phyloP scores from a whole-genome alignment of 2,888 invertebrate species.

The Polietes domitor region DNA sequence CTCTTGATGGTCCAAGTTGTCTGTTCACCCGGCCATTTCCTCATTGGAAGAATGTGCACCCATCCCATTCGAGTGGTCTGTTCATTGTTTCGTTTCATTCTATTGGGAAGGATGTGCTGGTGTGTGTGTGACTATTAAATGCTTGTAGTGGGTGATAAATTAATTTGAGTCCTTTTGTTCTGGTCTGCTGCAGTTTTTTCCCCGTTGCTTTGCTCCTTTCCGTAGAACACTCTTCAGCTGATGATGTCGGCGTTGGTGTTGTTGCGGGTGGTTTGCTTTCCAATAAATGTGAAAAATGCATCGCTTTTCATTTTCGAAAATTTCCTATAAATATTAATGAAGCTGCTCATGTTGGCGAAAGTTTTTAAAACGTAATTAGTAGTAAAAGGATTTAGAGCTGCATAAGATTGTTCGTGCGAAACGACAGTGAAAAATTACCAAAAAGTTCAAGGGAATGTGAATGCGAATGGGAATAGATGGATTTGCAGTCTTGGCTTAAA shows the following conservation, averaged over 20 bases:
- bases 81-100: slow-evolving; percentile 22
- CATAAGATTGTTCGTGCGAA: neutral
- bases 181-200: slow-evolving; percentile 59
- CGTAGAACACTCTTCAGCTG: no score
- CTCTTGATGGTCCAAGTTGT: neutral
- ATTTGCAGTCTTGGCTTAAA: no score
- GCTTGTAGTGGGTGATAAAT: slow-evolving; percentile 67
- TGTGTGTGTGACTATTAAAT: neutral
- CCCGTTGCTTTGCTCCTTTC: slow-evolving; percentile 23
- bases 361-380: slow-evolving; percentile 48
- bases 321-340: slow-evolving; percentile 64
- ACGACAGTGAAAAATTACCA: slow-evolving; percentile 14
- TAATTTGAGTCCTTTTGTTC: slow-evolving; percentile 69
- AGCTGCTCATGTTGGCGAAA: slow-evolving; percentile 42
- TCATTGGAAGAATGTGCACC: no score
- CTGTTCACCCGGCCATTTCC: neutral
- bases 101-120: neutral
- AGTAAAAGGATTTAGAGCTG: slow-evolving; percentile 20
- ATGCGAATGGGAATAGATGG: no score
- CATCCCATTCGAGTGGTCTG: neutral
- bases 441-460: slow-evolving; percentile 10
- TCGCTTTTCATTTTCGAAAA: slow-evolving; percentile 35
- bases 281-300: slow-evolving; percentile 7
- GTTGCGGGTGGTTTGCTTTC: neutral
- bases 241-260: neutral